These are phyloP conservation scores for Rhincodon typus DNA, from an alignment of 2,797 vertebrate genomes.

Conservation along the genomic window DNA sequence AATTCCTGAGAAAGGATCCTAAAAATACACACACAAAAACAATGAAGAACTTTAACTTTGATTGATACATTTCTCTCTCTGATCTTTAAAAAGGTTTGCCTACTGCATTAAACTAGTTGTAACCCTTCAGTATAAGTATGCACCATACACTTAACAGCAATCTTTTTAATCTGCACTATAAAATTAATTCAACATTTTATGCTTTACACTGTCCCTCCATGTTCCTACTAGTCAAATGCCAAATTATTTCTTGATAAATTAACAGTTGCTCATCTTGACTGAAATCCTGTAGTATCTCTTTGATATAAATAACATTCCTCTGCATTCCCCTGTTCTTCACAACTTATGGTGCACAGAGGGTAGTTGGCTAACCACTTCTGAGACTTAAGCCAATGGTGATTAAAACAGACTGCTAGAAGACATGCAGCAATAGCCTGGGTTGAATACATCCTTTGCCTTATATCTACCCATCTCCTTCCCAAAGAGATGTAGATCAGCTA, in stretches of 20 bases:
- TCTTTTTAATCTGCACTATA: neutral
- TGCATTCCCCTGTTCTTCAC: neutral
- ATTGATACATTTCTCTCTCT: neutral
- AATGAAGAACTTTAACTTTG: neutral
- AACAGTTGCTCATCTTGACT: neutral
- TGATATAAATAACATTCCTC: neutral
- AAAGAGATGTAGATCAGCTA: neutral
- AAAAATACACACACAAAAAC: neutral
- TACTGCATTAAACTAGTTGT: neutral
- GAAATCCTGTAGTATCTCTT: neutral
- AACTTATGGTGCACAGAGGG: neutral
- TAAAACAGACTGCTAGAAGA: neutral
- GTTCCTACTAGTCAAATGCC: neutral
- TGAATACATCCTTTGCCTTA: neutral
- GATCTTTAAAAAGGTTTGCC: neutral
- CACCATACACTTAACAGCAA: neutral
- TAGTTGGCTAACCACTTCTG: neutral
- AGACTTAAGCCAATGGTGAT: neutral
- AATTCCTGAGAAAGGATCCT: slow-evolving; percentile 81
- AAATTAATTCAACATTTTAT: neutral
- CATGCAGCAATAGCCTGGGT: neutral
- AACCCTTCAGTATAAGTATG: neutral
- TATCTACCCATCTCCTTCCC: neutral
- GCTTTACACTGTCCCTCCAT: neutral
- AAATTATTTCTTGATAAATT: neutral